phyloP scores from a whole-genome alignment of 2,888 invertebrate species.

The Notodonta ziczac region DNA sequence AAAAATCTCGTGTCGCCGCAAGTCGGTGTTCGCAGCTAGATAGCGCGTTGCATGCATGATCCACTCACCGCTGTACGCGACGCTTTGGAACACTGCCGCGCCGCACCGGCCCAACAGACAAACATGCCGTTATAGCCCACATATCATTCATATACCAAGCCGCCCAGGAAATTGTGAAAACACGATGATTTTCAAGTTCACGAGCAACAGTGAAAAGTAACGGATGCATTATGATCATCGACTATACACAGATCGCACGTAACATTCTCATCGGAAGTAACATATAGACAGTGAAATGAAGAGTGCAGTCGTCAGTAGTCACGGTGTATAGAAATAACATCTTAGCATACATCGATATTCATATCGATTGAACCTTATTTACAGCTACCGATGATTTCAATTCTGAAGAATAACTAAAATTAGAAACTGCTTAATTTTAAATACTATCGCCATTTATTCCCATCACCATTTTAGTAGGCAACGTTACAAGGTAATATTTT shows the following conservation, averaged over 20 bases:
- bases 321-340: background rate
- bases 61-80: constrained; percentile 97
- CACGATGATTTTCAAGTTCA: constrained; percentile 14
- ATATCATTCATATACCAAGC: constrained; percentile 40
- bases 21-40: constrained; percentile 40
- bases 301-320: constrained; percentile 2
- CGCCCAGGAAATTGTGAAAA: constrained; percentile 31
- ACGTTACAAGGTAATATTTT: too few relatives aligned
- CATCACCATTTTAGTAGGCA: too few relatives aligned
- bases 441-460: background rate
- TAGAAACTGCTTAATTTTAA: too few relatives aligned
- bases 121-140: constrained; percentile 79
- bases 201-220: constrained; percentile 10
- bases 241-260: constrained; percentile 5
- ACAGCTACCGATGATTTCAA: background rate
- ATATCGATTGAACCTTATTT: background rate
- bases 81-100: constrained; percentile 96
- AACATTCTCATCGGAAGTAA: constrained; percentile 14
- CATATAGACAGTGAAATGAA: constrained; percentile 4
- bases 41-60: constrained; percentile 76
- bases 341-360: background rate
- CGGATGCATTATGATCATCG: constrained; percentile 9
- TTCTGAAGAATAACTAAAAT: background rate
- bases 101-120: constrained; percentile 82
- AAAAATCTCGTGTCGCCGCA: constrained; percentile 1